These are phyloP conservation scores for Ommatoiulus sabulosus DNA, from an alignment of 2,888 invertebrate genomes.

Conservation along the genomic window DNA sequence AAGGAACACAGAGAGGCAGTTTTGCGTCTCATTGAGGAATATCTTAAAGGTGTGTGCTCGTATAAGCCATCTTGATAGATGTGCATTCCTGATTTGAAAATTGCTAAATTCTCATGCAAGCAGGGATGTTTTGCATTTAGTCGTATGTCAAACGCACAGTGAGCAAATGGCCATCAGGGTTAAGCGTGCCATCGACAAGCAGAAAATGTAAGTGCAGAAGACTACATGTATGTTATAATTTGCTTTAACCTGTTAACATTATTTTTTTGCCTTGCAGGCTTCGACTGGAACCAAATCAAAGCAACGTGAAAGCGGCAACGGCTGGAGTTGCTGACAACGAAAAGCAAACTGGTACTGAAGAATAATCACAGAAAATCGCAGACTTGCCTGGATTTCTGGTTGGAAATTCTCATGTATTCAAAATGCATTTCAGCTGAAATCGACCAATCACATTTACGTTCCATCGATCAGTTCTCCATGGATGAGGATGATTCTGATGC, in stretches of 20 bases:
- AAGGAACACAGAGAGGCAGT: constrained; percentile 83
- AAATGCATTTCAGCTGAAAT: neutral
- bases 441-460: neutral
- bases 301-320: neutral
- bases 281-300: constrained; percentile 8
- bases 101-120: neutral
- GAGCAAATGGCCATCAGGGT: constrained; percentile 89
- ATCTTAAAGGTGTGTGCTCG: constrained; percentile 75
- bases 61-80: constrained; percentile 47
- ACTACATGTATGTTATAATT: too few relatives aligned
- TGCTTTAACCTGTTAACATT: neutral
- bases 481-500: constrained; percentile 73
- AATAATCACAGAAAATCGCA: neutral
- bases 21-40: constrained; percentile 79
- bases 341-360: neutral
- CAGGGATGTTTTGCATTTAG: constrained; percentile 63
- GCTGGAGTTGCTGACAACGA: neutral
- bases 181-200: constrained; percentile 84
- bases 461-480: neutral
- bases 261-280: neutral
- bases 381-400: neutral
- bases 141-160: constrained; percentile 87
- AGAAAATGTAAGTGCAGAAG: constrained; percentile 73
- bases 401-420: neutral
- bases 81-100: neutral